A percentile compares a stretch with the other conserved stretches of the same genome.
phyloP scores from a whole-genome alignment of 2,888 invertebrate genomes.

The Anaspis maculata region DNA sequence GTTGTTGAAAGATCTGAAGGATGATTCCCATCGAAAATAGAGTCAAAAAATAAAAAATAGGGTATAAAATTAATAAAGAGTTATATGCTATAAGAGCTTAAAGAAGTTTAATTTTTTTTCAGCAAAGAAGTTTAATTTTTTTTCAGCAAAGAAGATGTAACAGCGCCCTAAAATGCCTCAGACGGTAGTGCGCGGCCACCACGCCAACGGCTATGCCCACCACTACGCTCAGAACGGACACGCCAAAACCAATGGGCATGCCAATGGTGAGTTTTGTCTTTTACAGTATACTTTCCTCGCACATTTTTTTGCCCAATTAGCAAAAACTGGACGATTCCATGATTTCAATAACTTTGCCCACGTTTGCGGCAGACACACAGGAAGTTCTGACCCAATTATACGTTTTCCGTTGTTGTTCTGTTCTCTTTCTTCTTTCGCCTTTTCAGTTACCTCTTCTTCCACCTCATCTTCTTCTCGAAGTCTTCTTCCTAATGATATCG shows the following conservation, averaged over 20 bases:
- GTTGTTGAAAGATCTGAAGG: no score
- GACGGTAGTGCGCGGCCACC: conserved; percentile 24
- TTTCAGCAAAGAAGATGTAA: conserved; percentile 6
- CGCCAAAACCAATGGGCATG: conserved; percentile 33
- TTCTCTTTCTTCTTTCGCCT: background rate
- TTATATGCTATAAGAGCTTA: background rate
- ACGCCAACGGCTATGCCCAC: conserved; percentile 24
- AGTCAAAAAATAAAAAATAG: no score
- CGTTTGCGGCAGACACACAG: no score
- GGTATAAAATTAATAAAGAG: no score
- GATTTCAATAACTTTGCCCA: no score
- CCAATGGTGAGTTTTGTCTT: conserved; percentile 28
- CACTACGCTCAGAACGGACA: conserved; percentile 29
- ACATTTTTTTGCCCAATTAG: no score
- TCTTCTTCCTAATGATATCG: no score
- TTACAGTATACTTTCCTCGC: no score
- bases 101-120: background rate
- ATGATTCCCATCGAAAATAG: no score
- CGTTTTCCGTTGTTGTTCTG: conserved; percentile 1
- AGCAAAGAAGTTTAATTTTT: background rate
- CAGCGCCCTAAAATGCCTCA: conserved; percentile 25
- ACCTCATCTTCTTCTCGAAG: no score
- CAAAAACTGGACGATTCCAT: no score
- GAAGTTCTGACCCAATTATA: conserved; percentile 5
- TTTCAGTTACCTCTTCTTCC: background rate